Evolutionary conservation across 2,797 vertebrate species (phyloP), one percentile per base, ranked within the genome.

Genomic region (Sebastes dallii): DNA sequence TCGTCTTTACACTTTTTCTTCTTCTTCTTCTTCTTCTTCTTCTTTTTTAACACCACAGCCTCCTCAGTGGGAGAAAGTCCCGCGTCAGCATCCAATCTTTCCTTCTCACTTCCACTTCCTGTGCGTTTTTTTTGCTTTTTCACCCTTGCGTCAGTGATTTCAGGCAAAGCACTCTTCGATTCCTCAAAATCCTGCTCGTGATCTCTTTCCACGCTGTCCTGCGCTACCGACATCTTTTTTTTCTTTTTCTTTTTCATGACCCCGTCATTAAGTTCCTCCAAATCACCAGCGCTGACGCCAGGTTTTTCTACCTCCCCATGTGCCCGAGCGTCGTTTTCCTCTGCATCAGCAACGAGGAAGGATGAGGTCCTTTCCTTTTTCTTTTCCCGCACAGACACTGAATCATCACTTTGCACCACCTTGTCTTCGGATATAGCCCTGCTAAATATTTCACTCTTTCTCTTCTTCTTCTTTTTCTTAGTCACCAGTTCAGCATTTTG

Each of bases 331-430:
- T 50, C n/a, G 5, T 82, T 82, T 91, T 84, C 86, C 85, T 77
- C 75, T 2, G 72, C 73, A 58, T 91, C 92, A 89, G 90, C 90
- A 83, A n/a, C 0, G 1, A 76, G 88, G 90, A 91, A 85, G 87
- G 91, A 92, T 76, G 70, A 54, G 46, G 70, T 62, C 64, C 25
- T 29, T 34, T 58, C 81, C 68, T 80, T 84, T 64, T 81, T 27
- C 68, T 71, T 66, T 88, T 85, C 27, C 76, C 1, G 27, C 27
- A 46, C 75, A 88, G 84, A 88, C 76, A 20, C 76, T 4, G 58
- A 83, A 62, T 76, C 73, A 58, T 80, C 67, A 0, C 3, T 67
- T 79, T 68, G 59, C 39, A 22, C n/a, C 12, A 16, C 10, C 3
- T 12, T 34, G 30, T 73, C 77, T 4, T 75, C 67, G 0, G 65